Evolutionary conservation across 2,888 invertebrate species (phyloP), one percentile per base, ranked within the genome.

Genomic region (Drepanosiphum platanoidis): DNA sequence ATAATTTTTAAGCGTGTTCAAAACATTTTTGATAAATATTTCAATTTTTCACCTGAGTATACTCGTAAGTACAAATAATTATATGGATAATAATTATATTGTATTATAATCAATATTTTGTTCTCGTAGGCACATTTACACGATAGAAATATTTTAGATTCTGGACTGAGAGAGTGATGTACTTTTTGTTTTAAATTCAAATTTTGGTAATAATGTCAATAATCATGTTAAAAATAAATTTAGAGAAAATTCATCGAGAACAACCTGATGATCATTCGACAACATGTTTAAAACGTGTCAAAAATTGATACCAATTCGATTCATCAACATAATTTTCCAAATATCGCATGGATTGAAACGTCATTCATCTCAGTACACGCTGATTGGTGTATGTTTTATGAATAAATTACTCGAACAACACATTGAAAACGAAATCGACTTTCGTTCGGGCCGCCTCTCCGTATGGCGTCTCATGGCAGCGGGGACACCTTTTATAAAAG

Each of bases 401-500:
- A 80, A 80, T 58, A 70, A 70, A 80, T 81, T 72, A 71, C n/a
- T n/a, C 15, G 13, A 11, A 81, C 32, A 15, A 32, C 71, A n/a
- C 61, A 30, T 81, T 32, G 68, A 77, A 84, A 84, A 84, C 77
- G 84, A 84, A 84, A 84, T 84, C 84, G 84, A 84, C 84, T 84
- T 84, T 84, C 84, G 77, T 70, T 75, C 36, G 68, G 75, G 84
- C 75, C 66, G 68, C 58, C 75, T 75, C 84, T 84, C 84, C 52
- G 68, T 77, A 77, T 68, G 84, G 68, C 52, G 75, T 84, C 84
- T 52, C 36, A 4, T 39, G 84, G 77, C 84, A 77, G 75, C 84
- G 84, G 75, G 75, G 84, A 77, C 36, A 84, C 84, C 77, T 77
- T 84, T 84, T 77, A 84, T 84, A 84, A 84, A 84, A 84, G 84